Conservation (phyloP, 2,888 invertebrate genomes). For the Meteorus colon region DNA sequence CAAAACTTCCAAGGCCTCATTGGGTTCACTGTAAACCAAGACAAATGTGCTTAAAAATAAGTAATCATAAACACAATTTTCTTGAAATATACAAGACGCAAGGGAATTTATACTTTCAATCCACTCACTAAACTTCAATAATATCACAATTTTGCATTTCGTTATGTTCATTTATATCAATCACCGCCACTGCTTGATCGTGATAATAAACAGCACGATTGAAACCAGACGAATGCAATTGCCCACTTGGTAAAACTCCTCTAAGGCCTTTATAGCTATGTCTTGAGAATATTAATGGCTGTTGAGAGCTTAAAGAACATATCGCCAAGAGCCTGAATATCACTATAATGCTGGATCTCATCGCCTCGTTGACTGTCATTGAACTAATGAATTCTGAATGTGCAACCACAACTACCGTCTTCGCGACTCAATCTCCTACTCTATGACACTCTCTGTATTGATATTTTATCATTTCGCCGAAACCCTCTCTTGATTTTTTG, state of each 20-base stretch:
- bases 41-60: not conserved
- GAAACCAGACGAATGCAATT: conserved; percentile 44
- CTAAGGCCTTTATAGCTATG: conserved; percentile 62
- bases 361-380: conserved; percentile 46
- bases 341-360: conserved; percentile 47
- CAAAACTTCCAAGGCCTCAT: conserved; percentile 80
- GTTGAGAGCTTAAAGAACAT: conserved; percentile 50
- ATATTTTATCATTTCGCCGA: not conserved
- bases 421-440: conserved; percentile 44
- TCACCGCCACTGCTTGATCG: conserved; percentile 88
- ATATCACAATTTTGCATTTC: conserved; percentile 85
- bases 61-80: not conserved
- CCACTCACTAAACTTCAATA: conserved; percentile 90
- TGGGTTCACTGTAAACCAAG: conserved; percentile 78
- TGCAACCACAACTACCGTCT: conserved; percentile 19
- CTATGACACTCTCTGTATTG: conserved; percentile 9
- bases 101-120: not conserved
- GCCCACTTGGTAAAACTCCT: conserved; percentile 48
- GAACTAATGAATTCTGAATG: conserved; percentile 16
- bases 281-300: conserved; percentile 58
- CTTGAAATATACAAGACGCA: not conserved
- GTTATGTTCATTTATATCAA: conserved; percentile 84
- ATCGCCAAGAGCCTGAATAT: conserved; percentile 47
- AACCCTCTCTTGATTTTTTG: not conserved
- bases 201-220: conserved; percentile 79